phyloP scores from a whole-genome alignment of 2,888 invertebrate genomes.

The Rutpela maculata region DNA sequence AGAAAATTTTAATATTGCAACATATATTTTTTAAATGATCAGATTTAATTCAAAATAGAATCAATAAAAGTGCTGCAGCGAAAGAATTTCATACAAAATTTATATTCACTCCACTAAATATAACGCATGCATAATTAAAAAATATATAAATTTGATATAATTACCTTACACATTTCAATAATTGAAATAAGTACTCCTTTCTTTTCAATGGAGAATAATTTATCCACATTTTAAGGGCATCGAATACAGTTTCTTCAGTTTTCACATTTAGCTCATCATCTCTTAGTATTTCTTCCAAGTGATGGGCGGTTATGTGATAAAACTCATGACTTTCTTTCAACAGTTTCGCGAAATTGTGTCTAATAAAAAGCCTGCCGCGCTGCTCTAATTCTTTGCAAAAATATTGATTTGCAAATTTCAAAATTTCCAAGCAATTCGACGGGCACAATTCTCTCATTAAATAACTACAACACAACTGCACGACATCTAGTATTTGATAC shows the following conservation, averaged over 20 bases:
- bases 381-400: constrained; percentile 82
- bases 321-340: constrained; percentile 81
- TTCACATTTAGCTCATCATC: constrained; percentile 85
- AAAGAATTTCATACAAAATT: too few relatives aligned
- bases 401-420: constrained; percentile 82
- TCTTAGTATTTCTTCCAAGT: constrained; percentile 79
- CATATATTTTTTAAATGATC: too few relatives aligned
- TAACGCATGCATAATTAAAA: background rate
- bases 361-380: constrained; percentile 73
- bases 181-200: constrained; percentile 74
- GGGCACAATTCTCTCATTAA: constrained; percentile 79
- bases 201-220: constrained; percentile 78
- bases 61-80: too few relatives aligned
- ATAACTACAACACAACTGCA: constrained; percentile 82
- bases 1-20: too few relatives aligned
- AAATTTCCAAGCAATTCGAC: constrained; percentile 83
- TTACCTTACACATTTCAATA: constrained; percentile 38
- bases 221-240: constrained; percentile 84
- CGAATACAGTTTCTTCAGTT: constrained; percentile 85
- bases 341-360: constrained; percentile 59
- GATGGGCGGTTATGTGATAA: constrained; percentile 77
- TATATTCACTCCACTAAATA: too few relatives aligned
- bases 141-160: background rate
- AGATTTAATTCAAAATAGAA: too few relatives aligned
- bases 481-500: constrained; percentile 84